Conservation (phyloP, 2,888 invertebrate genomes). For the Yponomeuta cagnagella region DNA sequence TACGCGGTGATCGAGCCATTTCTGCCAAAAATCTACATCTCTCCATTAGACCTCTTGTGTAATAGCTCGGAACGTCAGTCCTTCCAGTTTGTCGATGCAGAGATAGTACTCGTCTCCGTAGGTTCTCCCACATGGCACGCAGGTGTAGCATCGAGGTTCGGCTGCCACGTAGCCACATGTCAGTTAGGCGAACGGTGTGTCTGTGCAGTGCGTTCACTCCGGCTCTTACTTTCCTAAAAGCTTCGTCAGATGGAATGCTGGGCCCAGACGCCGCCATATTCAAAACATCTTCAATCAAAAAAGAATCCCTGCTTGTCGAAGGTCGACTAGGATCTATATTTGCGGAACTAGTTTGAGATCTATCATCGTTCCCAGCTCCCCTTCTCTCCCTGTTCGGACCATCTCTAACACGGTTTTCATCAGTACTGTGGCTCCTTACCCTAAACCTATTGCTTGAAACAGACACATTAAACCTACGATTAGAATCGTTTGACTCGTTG, state of each 20-base stretch:
- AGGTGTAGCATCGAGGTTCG: constrained; percentile 67
- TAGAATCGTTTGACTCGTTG: constrained; percentile 20
- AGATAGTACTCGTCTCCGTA: constrained; percentile 75
- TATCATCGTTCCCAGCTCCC: not conserved
- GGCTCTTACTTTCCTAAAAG: constrained; percentile 53
- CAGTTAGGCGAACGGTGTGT: constrained; percentile 52
- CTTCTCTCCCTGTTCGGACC: not conserved
- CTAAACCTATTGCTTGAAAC: constrained; percentile 48
- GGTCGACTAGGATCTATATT: constrained; percentile 38
- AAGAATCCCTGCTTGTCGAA: constrained; percentile 54
- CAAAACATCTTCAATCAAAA: constrained; percentile 33
- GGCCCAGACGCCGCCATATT: not conserved
- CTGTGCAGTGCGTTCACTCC: constrained; percentile 57
- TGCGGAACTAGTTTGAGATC: constrained; percentile 23
- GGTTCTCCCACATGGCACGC: constrained; percentile 78
- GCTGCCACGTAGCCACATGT: constrained; percentile 60
- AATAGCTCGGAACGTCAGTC: constrained; percentile 53
- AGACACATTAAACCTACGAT: constrained; percentile 35
- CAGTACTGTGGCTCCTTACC: constrained; percentile 46
- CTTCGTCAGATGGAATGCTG: constrained; percentile 50
- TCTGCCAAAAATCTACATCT: constrained; percentile 63
- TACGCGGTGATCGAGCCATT: constrained; percentile 39
- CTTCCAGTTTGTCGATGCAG: constrained; percentile 67
- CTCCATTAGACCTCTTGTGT: constrained; percentile 58
- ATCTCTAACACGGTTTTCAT: constrained; percentile 18